Evolutionary conservation across 23 tunicate genomes (phyloP).

Genomic region (Styela plicata): DNA sequence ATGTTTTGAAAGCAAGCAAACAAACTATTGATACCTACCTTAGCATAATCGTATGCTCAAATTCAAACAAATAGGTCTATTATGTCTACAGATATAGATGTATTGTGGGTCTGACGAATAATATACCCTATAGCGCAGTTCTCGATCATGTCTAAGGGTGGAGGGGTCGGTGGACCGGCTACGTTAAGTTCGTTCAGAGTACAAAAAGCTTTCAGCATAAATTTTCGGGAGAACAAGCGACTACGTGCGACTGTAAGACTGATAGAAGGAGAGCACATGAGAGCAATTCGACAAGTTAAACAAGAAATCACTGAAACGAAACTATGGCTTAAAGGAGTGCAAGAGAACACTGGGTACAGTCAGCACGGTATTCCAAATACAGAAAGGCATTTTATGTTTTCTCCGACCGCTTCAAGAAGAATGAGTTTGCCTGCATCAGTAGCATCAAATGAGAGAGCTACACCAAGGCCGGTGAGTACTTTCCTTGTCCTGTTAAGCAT

Average conservation of each 20-base stretch:
- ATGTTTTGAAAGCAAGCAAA: background rate
- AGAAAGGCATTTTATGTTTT: constrained; percentile 2
- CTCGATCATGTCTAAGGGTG: constrained; percentile 43
- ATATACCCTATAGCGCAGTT: no score
- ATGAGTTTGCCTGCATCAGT: constrained; percentile 12
- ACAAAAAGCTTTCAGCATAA: constrained; percentile 85
- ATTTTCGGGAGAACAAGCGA: constrained; percentile 78
- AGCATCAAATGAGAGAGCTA: background rate
- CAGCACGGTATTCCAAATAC: constrained; percentile 47
- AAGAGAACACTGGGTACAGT: constrained; percentile 60
- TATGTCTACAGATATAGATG: no score
- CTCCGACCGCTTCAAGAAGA: constrained; percentile 18
- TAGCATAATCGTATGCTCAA: no score
- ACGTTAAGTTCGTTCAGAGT: constrained; percentile 76
- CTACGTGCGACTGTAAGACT: constrained; percentile 53
- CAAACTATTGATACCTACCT: background rate
- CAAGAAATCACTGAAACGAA: constrained; percentile 78
- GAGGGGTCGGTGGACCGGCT: constrained; percentile 72
- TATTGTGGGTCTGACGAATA: no score
- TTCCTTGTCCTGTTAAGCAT: background rate
- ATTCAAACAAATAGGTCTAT: no score
- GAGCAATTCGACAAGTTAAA: constrained; percentile 71
- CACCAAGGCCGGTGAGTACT: constrained; percentile 19
- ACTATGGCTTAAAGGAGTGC: constrained; percentile 59
- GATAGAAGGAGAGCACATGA: constrained; percentile 72